Evolutionary conservation across 2,888 invertebrate genomes (phyloP).

Genomic region (Noctua janthe): DNA sequence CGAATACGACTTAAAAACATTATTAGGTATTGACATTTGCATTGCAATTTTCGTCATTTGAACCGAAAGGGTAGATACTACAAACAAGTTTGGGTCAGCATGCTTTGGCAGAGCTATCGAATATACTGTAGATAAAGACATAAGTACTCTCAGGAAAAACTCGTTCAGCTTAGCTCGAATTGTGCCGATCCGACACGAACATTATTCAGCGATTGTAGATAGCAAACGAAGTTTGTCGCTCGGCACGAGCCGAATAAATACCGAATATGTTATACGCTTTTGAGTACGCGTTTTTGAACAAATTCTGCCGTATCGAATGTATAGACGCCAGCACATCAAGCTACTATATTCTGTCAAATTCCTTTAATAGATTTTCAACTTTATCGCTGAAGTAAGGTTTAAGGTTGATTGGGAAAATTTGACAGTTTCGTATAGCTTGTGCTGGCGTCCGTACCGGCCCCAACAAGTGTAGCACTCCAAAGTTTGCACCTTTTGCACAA

Average conservation of each 20-base stretch:
- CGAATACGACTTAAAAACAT: background rate
- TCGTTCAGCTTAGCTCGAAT: background rate
- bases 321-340: too few species aligned
- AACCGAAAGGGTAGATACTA: background rate
- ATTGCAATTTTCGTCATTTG: background rate
- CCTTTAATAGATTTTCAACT: too few species aligned
- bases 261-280: background rate
- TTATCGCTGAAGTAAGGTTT: too few species aligned
- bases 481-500: conserved; percentile 9
- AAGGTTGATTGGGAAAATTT: too few species aligned
- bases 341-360: too few species aligned
- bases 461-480: conserved; percentile 5
- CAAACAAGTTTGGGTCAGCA: background rate
- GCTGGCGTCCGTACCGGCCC: background rate
- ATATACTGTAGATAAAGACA: background rate
- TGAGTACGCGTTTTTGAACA: background rate
- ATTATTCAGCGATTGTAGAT: background rate
- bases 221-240: background rate
- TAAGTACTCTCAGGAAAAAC: background rate
- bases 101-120: background rate
- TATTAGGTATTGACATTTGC: background rate
- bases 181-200: background rate
- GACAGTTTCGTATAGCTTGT: too few species aligned
- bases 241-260: background rate
- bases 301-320: background rate